Percentiles rank a stretch among this genome's conserved stretches.
Conservation (phyloP, 2,888 invertebrate genomes). For the Buathra laborator region DNA sequence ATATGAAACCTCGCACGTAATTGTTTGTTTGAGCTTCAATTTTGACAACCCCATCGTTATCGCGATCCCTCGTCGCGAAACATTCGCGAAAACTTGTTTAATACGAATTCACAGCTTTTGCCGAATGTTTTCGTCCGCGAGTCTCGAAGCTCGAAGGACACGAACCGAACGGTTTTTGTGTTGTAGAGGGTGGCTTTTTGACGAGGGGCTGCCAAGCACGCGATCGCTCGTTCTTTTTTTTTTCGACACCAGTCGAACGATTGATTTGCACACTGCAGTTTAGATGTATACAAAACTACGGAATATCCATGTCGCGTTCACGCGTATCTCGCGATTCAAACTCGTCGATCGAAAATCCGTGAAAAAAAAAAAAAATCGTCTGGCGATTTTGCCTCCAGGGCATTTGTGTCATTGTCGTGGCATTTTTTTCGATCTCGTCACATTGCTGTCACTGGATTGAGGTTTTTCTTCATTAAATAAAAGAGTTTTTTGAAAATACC, state of each 20-base stretch:
- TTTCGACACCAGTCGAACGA: constrained; percentile 57
- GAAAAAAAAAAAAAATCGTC: background rate
- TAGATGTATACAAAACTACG: background rate
- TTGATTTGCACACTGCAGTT: constrained; percentile 58
- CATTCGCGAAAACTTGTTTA: constrained; percentile 4
- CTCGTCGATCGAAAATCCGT: background rate
- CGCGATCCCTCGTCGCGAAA: constrained; percentile 22
- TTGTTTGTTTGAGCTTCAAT: constrained; percentile 16
- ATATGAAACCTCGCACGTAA: background rate
- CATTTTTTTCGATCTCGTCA: background rate
- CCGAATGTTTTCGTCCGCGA: background rate
- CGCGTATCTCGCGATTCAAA: background rate
- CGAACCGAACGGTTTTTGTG: constrained; percentile 24
- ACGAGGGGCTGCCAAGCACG: constrained; percentile 61
- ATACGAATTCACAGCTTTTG: background rate
- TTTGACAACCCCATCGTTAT: constrained; percentile 19
- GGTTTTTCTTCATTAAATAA: background rate
- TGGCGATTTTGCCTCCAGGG: constrained; percentile 9
- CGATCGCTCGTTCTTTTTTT: constrained; percentile 55
- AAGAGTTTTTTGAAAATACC: background rate
- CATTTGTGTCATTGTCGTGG: constrained; percentile 10
- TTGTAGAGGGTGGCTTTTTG: constrained; percentile 56
- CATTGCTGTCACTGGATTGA: background rate
- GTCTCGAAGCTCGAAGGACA: background rate
- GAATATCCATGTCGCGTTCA: background rate